A percentile compares a stretch with the other conserved stretches of the same genome.
Conservation (phyloP, 1,140 invertebrate species). For the Drosophila sturtevanti region DNA sequence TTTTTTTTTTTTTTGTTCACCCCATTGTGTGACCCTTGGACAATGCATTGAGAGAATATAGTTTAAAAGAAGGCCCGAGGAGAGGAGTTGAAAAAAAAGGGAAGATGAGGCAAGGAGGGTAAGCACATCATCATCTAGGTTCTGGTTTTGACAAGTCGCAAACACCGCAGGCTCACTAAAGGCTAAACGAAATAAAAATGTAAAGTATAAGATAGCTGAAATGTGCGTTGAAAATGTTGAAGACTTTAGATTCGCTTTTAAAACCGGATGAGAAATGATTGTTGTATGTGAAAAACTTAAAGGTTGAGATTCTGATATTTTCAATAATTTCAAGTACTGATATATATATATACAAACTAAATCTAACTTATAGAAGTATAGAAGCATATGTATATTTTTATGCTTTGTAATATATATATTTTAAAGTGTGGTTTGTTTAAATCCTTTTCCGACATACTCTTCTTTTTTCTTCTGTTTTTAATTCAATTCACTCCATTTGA, state of each 20-base stretch:
- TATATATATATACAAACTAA: too few species aligned
- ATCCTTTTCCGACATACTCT: too few species aligned
- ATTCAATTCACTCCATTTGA: not conserved
- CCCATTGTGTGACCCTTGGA: not conserved
- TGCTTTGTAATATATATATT: too few species aligned
- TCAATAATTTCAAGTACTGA: too few species aligned
- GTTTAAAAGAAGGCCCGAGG: constrained; percentile 24
- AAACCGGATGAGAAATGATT: too few species aligned
- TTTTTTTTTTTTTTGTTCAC: constrained; percentile 15
- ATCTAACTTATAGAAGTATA: too few species aligned
- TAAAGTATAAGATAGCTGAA: too few species aligned
- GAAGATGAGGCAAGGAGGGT: constrained; percentile 12
- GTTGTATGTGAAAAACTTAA: too few species aligned
- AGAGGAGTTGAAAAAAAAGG: constrained; percentile 8
- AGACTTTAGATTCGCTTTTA: too few species aligned
- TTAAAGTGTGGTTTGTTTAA: too few species aligned
- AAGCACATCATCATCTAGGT: constrained; percentile 35
- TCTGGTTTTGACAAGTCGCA: constrained; percentile 54
- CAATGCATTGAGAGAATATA: constrained; percentile 12
- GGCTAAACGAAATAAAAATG: not conserved
- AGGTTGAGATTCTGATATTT: too few species aligned
- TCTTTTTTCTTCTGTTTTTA: not conserved
- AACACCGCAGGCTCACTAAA: constrained; percentile 46
- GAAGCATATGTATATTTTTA: too few species aligned
- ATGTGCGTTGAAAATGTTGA: not conserved